Conservation (phyloP, 2,888 invertebrate species). For the Stenodera caucasica region DNA sequence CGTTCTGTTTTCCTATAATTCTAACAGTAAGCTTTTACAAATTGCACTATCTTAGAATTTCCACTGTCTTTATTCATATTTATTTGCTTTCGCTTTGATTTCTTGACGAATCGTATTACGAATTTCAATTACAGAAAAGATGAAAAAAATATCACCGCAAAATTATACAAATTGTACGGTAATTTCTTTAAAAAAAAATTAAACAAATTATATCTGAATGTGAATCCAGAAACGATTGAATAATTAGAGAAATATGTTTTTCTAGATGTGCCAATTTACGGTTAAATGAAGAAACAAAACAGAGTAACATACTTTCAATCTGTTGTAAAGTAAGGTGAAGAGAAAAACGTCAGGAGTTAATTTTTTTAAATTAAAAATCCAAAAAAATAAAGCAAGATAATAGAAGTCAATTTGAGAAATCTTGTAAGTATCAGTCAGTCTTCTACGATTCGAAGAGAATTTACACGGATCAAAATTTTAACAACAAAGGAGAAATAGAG, state of each 20-base stretch:
- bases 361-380: neutral
- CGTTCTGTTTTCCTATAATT: too few relatives aligned
- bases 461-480: neutral
- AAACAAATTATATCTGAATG: constrained; percentile 17
- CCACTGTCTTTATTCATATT: neutral
- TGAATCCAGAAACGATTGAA: constrained; percentile 17
- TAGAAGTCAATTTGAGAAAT: too few relatives aligned
- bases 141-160: neutral
- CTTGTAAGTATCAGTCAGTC: constrained; percentile 21
- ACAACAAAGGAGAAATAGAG: neutral
- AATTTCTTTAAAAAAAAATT: constrained; percentile 12
- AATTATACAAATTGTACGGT: neutral
- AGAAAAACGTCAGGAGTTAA: neutral
- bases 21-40: neutral
- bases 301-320: constrained; percentile 1
- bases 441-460: constrained; percentile 1
- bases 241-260: constrained; percentile 28
- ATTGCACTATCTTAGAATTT: too few relatives aligned
- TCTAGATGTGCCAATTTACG: constrained; percentile 27
- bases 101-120: too few relatives aligned
- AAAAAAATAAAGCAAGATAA: neutral
- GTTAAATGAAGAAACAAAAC: constrained; percentile 21
- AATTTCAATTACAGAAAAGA: constrained; percentile 2
- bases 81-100: neutral
- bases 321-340: neutral